Evolutionary conservation across 2,888 invertebrate species (phyloP).

Genomic region (Exocentrus adspersus): DNA sequence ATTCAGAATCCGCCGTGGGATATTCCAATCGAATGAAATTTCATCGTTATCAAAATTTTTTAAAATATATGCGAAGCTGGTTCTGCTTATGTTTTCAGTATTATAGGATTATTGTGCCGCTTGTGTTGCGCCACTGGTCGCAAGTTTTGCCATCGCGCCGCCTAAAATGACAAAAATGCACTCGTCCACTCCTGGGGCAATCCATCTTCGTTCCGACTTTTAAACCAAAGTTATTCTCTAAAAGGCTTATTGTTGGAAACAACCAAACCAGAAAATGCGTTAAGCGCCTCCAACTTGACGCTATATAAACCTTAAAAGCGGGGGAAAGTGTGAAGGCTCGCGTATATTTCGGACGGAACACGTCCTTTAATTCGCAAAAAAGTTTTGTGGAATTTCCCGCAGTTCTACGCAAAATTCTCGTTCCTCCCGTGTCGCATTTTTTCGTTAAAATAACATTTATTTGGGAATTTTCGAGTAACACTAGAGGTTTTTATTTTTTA

Average conservation of each 20-base stretch:
- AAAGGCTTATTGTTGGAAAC: slow-evolving; percentile 51
- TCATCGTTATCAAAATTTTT: no score
- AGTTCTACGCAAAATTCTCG: not conserved
- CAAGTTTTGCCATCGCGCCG: slow-evolving; percentile 39
- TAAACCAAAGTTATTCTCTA: slow-evolving; percentile 45
- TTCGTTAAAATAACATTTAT: no score
- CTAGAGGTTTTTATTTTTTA: no score
- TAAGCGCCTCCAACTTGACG: slow-evolving; percentile 36
- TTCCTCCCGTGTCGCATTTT: not conserved
- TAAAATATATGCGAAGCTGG: no score
- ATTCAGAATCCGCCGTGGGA: no score
- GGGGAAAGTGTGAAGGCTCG: not conserved
- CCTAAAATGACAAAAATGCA: slow-evolving; percentile 50
- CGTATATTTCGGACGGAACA: not conserved
- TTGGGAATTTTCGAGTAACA: no score
- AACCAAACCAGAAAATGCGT: slow-evolving; percentile 51
- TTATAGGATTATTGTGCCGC: no score
- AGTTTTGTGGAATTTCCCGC: not conserved
- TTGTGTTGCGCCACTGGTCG: not conserved
- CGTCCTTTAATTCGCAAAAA: not conserved
- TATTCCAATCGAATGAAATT: no score
- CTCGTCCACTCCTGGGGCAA: slow-evolving; percentile 47
- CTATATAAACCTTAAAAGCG: not conserved
- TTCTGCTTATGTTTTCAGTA: no score
- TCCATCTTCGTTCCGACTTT: slow-evolving; percentile 52